A percentile compares a stretch with the other conserved stretches of the same genome.
Evolutionary conservation across 2,113 vertebrate genomes (phyloP).

Genomic region (Emydura subglobosa): DNA sequence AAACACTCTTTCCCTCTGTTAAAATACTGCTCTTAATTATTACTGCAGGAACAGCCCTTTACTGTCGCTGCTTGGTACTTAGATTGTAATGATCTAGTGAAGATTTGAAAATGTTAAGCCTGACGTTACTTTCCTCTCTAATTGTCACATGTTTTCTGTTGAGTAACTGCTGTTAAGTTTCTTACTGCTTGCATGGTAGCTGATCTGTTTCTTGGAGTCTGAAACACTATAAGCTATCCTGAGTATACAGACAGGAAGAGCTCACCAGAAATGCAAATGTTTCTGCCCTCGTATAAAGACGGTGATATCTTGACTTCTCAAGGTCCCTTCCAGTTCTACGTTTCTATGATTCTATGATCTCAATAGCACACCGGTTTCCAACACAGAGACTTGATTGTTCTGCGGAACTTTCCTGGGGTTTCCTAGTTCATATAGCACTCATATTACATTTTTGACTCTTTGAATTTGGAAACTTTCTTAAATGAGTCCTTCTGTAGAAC

Average conservation of each 20-base stretch:
- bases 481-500: background rate
- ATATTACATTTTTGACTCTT: background rate
- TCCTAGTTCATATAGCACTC: background rate
- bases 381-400: background rate
- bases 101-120: background rate
- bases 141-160: background rate
- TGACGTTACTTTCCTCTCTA: background rate
- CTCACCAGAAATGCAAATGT: background rate
- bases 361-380: background rate
- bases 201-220: background rate
- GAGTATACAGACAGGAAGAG: background rate
- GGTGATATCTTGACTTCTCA: background rate
- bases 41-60: background rate
- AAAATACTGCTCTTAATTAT: background rate
- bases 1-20: background rate
- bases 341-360: background rate
- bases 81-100: background rate
- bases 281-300: background rate
- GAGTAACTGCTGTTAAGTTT: background rate
- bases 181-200: background rate
- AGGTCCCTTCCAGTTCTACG: background rate
- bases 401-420: accelerated
- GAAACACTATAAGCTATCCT: background rate
- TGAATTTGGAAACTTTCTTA: background rate
- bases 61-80: background rate